Evolutionary conservation across 2,888 invertebrate species (phyloP), one percentile per base, ranked within the genome.

Genomic region (Serrognathus titanus): DNA sequence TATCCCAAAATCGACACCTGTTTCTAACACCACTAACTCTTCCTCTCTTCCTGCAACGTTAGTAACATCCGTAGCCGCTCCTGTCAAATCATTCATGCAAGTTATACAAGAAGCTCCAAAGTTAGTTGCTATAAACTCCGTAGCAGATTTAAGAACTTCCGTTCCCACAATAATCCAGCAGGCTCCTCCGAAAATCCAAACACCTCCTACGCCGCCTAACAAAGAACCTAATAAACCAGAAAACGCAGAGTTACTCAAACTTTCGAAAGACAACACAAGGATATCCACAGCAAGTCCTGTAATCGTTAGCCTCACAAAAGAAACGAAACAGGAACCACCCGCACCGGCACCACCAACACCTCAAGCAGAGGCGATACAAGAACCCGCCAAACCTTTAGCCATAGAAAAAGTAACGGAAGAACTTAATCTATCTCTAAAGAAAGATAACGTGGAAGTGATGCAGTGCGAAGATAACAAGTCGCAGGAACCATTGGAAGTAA

Each of bases 231-330:
- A 11, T 40, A 35, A 24, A 50, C 52, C 40, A 49, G 4, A 45
- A 53, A 47, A 39, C 51, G 6, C 41, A 57, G 13, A 53, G 4
- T 38, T 38, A 37, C 3, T 40, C 39, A 48, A 39, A 39, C 13
- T 45, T 43, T 38, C 48, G 40, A 51, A 13, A 41, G 35, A 53
- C 24, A 43, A 43, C 43, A 39, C 51, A 37, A 37, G 49, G 36
- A 37, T 43, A 8, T 78, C 80, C 1, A 77, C 78, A 1, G 78
- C 79, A 1, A 81, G 79, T 67, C 80, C 80, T 0, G 80, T 80
- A 3, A 80, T 80, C 61, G 79, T 80, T 6, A 20, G 10, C 24
- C 24, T 31, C 24, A 6, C 24, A 11, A 43, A 43, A 43, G 20
- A 43, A 43, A 10, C 43, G 43, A 9, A 43, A 9, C 10, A 13